phyloP scores from a whole-genome alignment of 2,113 vertebrate genomes.

The Motacilla alba region DNA sequence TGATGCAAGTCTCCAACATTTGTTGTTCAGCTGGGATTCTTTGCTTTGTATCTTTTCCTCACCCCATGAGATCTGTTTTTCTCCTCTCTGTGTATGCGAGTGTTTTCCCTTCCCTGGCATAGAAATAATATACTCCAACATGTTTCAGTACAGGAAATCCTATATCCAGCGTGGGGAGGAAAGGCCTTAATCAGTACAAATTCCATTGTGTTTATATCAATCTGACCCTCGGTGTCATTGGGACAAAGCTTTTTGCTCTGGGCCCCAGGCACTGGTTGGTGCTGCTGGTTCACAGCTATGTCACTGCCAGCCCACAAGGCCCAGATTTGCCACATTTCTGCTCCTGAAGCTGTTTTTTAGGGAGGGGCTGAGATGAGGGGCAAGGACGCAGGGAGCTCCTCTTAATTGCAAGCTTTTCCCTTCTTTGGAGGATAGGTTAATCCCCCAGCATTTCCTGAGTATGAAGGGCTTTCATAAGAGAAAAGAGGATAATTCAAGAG shows the following conservation, averaged over 20 bases:
- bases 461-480: neutral
- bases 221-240: neutral
- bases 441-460: constrained; percentile 9
- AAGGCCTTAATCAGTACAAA: constrained; percentile 59
- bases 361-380: neutral
- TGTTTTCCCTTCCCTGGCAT: constrained; percentile 44
- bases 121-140: constrained; percentile 20
- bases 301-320: neutral
- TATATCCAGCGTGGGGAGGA: constrained; percentile 5
- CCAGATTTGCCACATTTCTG: neutral
- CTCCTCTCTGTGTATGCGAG: neutral
- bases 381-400: neutral
- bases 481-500: neutral
- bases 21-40: neutral
- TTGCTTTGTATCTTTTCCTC: neutral
- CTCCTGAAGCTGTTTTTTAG: neutral
- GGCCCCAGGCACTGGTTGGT: constrained; percentile 32
- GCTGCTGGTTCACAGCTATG: neutral
- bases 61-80: neutral
- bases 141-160: constrained; percentile 43
- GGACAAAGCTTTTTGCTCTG: neutral
- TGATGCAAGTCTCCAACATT: neutral
- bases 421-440: constrained; percentile 17
- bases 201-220: constrained; percentile 60
- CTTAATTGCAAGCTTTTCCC: constrained; percentile 1